phyloP scores from a whole-genome alignment of 1,140 invertebrate genomes.

The Oscheius sp. region DNA sequence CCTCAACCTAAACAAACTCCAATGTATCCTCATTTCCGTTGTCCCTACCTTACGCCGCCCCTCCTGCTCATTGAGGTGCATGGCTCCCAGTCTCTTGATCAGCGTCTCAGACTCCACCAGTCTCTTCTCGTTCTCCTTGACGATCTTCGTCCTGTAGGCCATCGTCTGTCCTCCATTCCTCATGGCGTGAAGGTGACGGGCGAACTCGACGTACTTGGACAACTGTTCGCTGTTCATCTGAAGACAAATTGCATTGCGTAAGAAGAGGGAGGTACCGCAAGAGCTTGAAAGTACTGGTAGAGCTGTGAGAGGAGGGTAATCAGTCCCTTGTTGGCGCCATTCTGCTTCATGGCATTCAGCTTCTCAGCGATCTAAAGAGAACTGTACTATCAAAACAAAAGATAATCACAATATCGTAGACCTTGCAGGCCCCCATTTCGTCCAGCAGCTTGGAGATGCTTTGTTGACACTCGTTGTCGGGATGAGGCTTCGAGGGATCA shows the following conservation, averaged over 20 bases:
- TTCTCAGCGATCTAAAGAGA: background rate
- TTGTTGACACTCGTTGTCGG: no score
- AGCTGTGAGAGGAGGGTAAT: background rate
- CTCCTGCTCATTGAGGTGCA: background rate
- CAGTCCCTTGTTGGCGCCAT: background rate
- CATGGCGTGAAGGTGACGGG: background rate
- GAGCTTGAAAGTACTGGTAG: background rate
- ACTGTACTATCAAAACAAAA: no score
- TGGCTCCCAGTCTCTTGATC: background rate
- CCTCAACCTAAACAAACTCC: background rate
- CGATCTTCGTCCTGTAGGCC: background rate
- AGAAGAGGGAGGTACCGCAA: no score
- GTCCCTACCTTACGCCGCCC: background rate
- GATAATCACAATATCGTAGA: no score
- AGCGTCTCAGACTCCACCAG: background rate
- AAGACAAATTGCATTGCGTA: no score
- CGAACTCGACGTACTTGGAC: background rate
- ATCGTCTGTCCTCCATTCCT: background rate
- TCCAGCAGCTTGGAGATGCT: no score
- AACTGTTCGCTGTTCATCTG: no score
- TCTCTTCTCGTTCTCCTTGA: background rate
- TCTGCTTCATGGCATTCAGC: background rate
- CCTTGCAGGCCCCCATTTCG: no score
- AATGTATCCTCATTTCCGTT: no score
- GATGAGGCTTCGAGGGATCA: no score